Evolutionary conservation across 2,113 vertebrate species (phyloP), one percentile per base, ranked within the genome.

Genomic region (Australoheros scitulus): DNA sequence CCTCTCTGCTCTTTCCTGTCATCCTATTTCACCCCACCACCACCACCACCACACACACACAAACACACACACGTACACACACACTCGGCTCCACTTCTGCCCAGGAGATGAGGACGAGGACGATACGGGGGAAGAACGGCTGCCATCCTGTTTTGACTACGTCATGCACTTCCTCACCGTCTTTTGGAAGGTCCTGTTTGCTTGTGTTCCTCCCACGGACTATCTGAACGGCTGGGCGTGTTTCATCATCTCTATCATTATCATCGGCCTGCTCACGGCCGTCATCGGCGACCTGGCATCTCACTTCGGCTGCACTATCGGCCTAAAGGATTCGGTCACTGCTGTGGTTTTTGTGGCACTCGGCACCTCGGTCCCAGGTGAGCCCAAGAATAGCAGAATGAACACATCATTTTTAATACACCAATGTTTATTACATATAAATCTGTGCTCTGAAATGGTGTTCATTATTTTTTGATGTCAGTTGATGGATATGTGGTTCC

Each of bases 101-200:
- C 94, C 94, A 36, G 96, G 91, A 79, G 98, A 99, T 3, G 98
- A 99, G 90, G 98, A 99, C 0, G 98, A 99, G 50, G 98, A 99
- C 0, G 98, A 99, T 61, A 96, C 97, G 0, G 98, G 98, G 0
- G 98, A 99, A 76, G 98, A 99, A 79, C 96, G 97, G 26, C 96
- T 99, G 88, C 98, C 98, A 0, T 99, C 98, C 76, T 99, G 98
- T 91, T 99, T 99, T 11, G 98, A 99, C 95, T 99, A 99, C 0
- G 98, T 99, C 91, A 99, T 99, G 98, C 98, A 99, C 94, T 99
- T 99, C 94, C 96, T 99, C 87, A 99, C 98, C 0, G 98, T 99
- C 80, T 99, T 99, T 96, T 99, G 98, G 98, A 99, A 99, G 94
- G 98, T 99, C 43, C 95, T 99, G 86, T 99, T 99, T 43, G 98